Evolutionary conservation across 2,888 invertebrate genomes (phyloP).

Genomic region (Blastobasis adustella): DNA sequence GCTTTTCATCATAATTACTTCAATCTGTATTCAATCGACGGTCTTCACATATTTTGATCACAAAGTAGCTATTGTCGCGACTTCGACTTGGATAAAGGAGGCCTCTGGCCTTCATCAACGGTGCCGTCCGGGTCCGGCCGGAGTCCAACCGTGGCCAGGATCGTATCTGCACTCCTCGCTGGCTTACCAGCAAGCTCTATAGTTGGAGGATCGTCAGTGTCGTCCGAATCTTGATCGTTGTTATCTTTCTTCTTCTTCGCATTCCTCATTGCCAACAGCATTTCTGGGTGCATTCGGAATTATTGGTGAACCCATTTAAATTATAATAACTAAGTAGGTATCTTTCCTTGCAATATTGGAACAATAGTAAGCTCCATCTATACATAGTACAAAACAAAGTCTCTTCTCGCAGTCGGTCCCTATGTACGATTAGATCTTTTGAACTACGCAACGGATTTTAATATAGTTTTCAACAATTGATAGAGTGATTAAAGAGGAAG

Average conservation of each 20-base stretch:
- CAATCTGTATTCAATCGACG: no score
- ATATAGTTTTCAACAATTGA: no score
- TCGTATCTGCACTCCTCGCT: neutral
- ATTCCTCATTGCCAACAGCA: conserved; percentile 48
- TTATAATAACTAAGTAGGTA: neutral
- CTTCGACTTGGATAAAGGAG: neutral
- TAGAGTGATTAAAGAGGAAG: no score
- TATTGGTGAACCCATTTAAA: neutral
- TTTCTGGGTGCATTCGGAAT: conserved; percentile 33
- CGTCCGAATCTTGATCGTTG: conserved; percentile 12
- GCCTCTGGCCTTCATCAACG: neutral
- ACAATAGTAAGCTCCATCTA: no score
- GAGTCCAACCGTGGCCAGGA: neutral
- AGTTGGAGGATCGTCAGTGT: neutral
- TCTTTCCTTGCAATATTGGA: no score
- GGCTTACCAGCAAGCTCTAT: neutral
- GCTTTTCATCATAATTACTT: no score
- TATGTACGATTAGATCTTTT: no score
- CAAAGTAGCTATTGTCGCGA: neutral
- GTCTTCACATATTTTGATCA: neutral
- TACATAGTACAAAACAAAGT: no score
- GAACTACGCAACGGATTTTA: no score
- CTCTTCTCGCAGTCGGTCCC: no score
- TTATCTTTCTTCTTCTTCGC: conserved; percentile 43
- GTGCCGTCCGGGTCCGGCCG: neutral